Evolutionary conservation across 2,888 invertebrate species (phyloP), one percentile per base, ranked within the genome.

Genomic region (Disparrhopalites patrizii): DNA sequence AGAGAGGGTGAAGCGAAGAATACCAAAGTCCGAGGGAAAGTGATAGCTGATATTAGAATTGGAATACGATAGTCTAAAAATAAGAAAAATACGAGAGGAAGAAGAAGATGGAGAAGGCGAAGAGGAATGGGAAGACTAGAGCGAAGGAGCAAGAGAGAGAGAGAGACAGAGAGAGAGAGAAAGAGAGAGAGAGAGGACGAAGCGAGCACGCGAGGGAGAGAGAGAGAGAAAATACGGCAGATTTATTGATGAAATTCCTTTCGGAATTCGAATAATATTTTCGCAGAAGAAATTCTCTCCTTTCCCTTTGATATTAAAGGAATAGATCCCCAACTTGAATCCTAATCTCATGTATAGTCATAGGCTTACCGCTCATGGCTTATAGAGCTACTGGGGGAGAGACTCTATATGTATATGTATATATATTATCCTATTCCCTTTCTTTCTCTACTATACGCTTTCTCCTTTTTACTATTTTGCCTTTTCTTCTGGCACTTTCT

Each of bases 231-330:
- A 72, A 70, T 72, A 70, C 71, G 71, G 74, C 74, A 74, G 74
- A 74, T 74, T 74, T 74, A 74, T 74, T 74, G 74, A 74, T 74
- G 73, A 74, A 74, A 74, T 74, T 74, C 74, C 73, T 72, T 71
- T 74, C 63, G 73, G 74, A 74, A 74, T 74, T 73, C 74, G 73
- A 74, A 74, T 74, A 74, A 73, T 74, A 74, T 73, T 74, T 72
- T 74, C 67, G 68, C 61, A 73, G 72, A 69, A 66, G 67, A 65
- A 66, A 66, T 55, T 58, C 50, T 61, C 55, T 27, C 57, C 61
- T 54, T 23, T 58, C 54, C 47, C 47, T 52, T 60, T 54, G 58
- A 65, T 65, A 65, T 65, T 65, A 58, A 65, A 65, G 50, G 50
- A 60, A 60, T 64, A 57, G 31, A 56, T 64, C 54, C 47, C 63